Base-by-base conservation (phyloP, 2,888 invertebrate genomes). In the Aphodius sticticus region DNA sequence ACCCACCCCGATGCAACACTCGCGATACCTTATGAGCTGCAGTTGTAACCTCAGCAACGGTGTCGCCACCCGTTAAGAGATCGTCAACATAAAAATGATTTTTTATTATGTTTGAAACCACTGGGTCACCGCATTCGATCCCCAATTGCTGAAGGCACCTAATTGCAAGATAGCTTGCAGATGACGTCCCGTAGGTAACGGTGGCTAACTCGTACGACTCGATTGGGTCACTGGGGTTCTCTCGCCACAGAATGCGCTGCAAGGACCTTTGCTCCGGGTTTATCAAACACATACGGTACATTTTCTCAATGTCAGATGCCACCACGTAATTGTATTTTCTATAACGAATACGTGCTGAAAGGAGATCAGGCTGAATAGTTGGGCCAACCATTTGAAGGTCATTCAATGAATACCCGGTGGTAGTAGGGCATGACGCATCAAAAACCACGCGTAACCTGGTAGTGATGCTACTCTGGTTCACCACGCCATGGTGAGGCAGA, bases 321-420 rank as follows among this genome's bases (percentile, higher is more conserved):
- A 77, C 70, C 6, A 77, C 77, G 69, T 77, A 77, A 9, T 9
- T 69, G 70, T 77, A 70, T 35, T 76, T 16, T 36, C 77, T 35
- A 37, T 37, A 77, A 16, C 77, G 35, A n/a, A 77, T 37, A n/a
- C 26, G 35, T 6, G 74, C n/a, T 26, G 37, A 75, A 26, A 78
- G 69, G n/a, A 78, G 16, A 70, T 78, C 76, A 4, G 37, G 75
- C n/a, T 78, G 70, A 9, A 78, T 70, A 2, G 37, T 74, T 6
- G 76, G 76, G 2, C 70, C 76, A 9, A 74, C 70, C 35, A 76
- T 76, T 78, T 78, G 78, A 16, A 78, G 26, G 69, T 75, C 78
- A 15, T 78, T 70, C n/a, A 78, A 16, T 6, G 78, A 69, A 4
- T 38, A 69, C 0, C 78, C 76, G 7, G 35, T 70, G 15, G 70